Conservation (phyloP, 2,797 vertebrate species). For the Echiichthys vipera region DNA sequence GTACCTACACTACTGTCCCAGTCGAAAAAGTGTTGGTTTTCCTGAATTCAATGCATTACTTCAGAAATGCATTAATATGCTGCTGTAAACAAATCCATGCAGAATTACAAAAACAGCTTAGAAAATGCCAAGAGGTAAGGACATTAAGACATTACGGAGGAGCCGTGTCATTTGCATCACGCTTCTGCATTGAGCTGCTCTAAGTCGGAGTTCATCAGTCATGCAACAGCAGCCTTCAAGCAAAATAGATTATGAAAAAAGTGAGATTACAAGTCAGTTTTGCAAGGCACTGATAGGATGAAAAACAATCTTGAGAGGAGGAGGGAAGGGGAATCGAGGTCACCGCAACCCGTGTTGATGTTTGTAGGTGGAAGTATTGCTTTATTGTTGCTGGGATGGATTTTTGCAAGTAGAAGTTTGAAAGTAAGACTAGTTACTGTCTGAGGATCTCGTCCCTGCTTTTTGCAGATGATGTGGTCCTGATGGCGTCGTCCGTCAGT, state of each 20-base stretch:
- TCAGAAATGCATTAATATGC: background rate
- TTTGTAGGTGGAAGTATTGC: conserved; percentile 33
- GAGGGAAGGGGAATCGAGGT: conserved; percentile 36
- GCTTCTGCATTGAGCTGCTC: background rate
- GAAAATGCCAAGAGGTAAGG: background rate
- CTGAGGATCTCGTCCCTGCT: no score
- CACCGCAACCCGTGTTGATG: conserved; percentile 14
- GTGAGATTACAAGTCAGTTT: conserved; percentile 30
- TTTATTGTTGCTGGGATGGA: conserved; percentile 8
- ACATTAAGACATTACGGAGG: background rate
- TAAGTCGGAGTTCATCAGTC: conserved; percentile 12
- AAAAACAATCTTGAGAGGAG: conserved; percentile 39
- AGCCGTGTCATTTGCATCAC: conserved; percentile 12
- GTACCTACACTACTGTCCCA: no score
- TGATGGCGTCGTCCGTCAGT: no score
- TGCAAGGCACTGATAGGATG: conserved; percentile 9
- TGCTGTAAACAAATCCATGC: background rate
- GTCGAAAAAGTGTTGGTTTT: background rate
- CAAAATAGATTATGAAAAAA: conserved; percentile 22
- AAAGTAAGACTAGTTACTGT: no score
- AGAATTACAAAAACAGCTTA: conserved; percentile 1
- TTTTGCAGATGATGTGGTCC: no score
- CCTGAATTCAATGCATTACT: background rate
- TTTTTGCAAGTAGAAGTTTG: no score
- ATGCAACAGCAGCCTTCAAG: conserved; percentile 15